phyloP scores from a whole-genome alignment of 2,113 vertebrate species.

The Nesospiza acunhae region DNA sequence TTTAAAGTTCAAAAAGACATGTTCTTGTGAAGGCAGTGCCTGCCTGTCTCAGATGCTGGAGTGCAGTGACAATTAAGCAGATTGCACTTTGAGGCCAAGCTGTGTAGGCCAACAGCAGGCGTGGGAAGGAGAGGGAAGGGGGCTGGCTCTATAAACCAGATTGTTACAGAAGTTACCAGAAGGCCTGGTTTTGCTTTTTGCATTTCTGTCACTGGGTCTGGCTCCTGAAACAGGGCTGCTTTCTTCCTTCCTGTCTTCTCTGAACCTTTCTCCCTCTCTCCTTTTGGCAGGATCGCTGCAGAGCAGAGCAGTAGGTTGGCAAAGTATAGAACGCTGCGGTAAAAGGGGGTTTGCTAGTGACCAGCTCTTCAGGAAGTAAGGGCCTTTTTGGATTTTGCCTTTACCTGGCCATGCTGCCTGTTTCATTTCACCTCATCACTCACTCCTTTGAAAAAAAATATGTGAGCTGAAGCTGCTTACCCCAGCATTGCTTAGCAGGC shows the following conservation, averaged over 20 bases:
- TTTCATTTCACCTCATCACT: constrained; percentile 41
- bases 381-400: constrained; percentile 69
- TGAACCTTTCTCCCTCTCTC: constrained; percentile 80
- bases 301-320: constrained; percentile 99
- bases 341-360: constrained; percentile 81
- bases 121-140: neutral
- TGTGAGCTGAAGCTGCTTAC: constrained; percentile 13
- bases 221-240: constrained; percentile 30
- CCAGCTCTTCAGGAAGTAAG: constrained; percentile 88
- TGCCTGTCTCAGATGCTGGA: neutral
- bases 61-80: constrained; percentile 43
- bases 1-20: constrained; percentile 44
- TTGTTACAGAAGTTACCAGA: constrained; percentile 38
- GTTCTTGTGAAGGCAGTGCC: neutral
- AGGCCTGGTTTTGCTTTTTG: constrained; percentile 69
- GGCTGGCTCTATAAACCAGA: neutral
- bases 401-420: constrained; percentile 64
- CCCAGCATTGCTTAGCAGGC: neutral
- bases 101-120: neutral
- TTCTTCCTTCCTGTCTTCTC: constrained; percentile 66
- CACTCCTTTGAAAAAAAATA: neutral
- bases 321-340: constrained; percentile 99
- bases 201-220: constrained; percentile 58
- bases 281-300: constrained; percentile 95
- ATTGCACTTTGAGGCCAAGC: constrained; percentile 12